Percentiles rank a stretch among this genome's conserved stretches.
These are phyloP conservation scores for Pithys albifrons DNA, from an alignment of 2,113 vertebrate genomes.

Conservation along the genomic window DNA sequence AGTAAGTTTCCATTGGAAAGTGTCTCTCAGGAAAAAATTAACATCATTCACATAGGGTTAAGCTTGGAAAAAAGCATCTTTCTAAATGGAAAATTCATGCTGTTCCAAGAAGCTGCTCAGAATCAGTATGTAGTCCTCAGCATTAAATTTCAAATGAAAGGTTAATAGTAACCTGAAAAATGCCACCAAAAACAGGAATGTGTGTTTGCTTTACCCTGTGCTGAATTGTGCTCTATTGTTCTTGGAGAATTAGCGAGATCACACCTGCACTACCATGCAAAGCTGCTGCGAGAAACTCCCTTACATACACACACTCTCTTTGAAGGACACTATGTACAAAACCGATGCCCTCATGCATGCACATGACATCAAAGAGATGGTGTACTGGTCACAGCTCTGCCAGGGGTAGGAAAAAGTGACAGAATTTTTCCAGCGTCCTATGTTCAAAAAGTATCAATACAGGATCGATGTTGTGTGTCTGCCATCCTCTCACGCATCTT, in stretches of 20 bases:
- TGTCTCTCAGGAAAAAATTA: neutral
- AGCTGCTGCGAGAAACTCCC: neutral
- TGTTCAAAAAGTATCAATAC: neutral
- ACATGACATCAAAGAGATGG: neutral
- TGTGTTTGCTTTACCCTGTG: neutral
- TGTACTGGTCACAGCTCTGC: neutral
- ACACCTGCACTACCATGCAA: neutral
- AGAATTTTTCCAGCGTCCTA: neutral
- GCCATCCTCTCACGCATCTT: fast-evolving
- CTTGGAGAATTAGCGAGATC: neutral
- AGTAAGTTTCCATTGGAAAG: neutral
- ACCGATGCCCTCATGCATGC: neutral
- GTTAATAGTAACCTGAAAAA: slow-evolving; percentile 29
- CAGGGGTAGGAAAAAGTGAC: neutral
- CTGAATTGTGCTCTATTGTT: neutral
- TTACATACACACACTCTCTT: fast-evolving
- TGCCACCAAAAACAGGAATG: neutral
- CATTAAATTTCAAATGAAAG: slow-evolving; percentile 25
- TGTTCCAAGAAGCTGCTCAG: slow-evolving; percentile 4
- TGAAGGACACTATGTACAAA: neutral
- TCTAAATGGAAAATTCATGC: slow-evolving; percentile 32
- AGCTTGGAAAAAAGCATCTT: neutral
- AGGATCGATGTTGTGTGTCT: neutral
- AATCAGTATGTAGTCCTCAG: neutral
- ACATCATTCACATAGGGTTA: neutral